phyloP scores from a whole-genome alignment of 1,140 invertebrate species.

The Drosophila kohkoa region DNA sequence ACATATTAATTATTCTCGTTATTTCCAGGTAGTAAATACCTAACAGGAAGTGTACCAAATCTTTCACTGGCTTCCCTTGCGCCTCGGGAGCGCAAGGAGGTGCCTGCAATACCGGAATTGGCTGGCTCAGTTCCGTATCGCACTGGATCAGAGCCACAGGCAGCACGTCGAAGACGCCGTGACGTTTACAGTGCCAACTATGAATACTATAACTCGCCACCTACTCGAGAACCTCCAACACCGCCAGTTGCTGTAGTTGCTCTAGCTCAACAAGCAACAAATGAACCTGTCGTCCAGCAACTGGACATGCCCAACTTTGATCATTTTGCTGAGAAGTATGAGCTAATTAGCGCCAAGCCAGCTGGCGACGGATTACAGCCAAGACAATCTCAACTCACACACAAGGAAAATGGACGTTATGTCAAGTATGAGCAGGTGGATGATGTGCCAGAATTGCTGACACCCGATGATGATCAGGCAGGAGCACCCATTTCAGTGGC shows the following conservation, averaged over 20 bases:
- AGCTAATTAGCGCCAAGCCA: conserved; percentile 55
- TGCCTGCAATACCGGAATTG: conserved; percentile 22
- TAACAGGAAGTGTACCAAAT: conserved; percentile 67
- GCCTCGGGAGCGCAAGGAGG: conserved; percentile 20
- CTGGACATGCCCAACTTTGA: conserved; percentile 72
- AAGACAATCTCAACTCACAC: conserved; percentile 6
- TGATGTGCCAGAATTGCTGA: conserved; percentile 67
- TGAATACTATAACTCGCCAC: conserved; percentile 55
- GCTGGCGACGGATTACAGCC: background rate
- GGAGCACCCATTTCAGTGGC: conserved; percentile 62
- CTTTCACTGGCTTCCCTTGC: conserved; percentile 33
- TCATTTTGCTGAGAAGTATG: conserved; percentile 74
- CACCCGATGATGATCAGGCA: conserved; percentile 56
- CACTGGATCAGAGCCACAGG: conserved; percentile 21
- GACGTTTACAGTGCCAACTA: conserved; percentile 61
- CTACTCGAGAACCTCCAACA: conserved; percentile 65
- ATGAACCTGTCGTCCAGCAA: conserved; percentile 30
- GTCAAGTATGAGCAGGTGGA: conserved; percentile 68
- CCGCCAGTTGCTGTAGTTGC: conserved; percentile 42
- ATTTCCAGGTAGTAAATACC: conserved; percentile 48
- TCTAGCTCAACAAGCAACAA: background rate
- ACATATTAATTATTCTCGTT: conserved; percentile 5
- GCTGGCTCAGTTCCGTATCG: conserved; percentile 25
- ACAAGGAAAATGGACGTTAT: conserved; percentile 56
- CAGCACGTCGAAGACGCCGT: conserved; percentile 31